Base-by-base conservation (phyloP, 2,797 vertebrate genomes). In the Vespertilio murinus region DNA sequence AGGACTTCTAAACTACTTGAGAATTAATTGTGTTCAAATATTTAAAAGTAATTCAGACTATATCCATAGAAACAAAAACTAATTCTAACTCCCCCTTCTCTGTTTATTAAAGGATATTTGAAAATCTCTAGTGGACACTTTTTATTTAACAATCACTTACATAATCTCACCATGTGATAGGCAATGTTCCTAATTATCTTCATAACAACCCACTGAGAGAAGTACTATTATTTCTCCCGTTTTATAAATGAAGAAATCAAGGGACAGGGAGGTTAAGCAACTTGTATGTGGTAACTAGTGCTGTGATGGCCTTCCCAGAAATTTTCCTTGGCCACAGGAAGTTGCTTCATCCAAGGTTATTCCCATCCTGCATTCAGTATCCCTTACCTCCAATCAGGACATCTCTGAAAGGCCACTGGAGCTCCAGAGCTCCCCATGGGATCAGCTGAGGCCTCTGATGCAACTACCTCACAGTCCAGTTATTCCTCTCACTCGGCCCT, bases 1-100 rank as follows among this genome's bases (percentile, higher is more conserved):
- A 87, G 25, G 70, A 67, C 54, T 80, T 94, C 33, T 40, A 82
- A 94, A 40, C 67, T 70, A 47, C 49, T 79, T 86, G 49, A 69
- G 18, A 81, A 78, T 28, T 64, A 93, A 80, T 38, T 82, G 42
- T 18, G 64, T 89, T 71, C n/a, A 65, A 47, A 65, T 6, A 28
- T 75, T 89, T 59, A 33, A 64, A 67, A 35, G 64, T 33, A 35
- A 20, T 33, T 67, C 64, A 67, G 59, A 79, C 12, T n/a, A 3
- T 47, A 18, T 40, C 16, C n/a, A 54, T 25, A 52, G 30, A 90
- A 84, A 71, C 17, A 90, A 40, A 40, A 59, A 8, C 30, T 85
- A 38, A 88, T 71, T 69, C 40, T 42, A 93, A 87, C 64, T 25
- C 4, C 54, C 10, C 12, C n/a, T 23, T 73, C 6, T 42, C 23